A percentile compares a stretch with the other conserved stretches of the same genome.
Conservation (phyloP, 2,113 vertebrate genomes). For the Meriones unguiculatus region DNA sequence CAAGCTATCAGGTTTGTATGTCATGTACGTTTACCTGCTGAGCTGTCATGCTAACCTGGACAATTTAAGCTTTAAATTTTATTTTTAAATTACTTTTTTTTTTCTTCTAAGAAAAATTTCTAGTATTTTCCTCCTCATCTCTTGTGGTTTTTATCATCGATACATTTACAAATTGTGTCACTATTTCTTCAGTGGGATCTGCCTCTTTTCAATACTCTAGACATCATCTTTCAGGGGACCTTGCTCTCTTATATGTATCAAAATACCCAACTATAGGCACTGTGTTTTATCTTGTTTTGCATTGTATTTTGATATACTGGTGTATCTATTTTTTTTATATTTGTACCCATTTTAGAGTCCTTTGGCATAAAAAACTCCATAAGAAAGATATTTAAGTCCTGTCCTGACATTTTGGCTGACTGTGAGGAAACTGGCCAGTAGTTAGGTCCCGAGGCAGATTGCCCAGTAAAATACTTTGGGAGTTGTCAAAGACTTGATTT, state of each 20-base stretch:
- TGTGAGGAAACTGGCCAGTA: not conserved
- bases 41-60: not conserved
- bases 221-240: not conserved
- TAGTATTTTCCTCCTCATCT: not conserved
- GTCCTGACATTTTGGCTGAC: not conserved
- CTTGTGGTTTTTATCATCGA: not conserved
- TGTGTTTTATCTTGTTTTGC: not conserved
- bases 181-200: not conserved
- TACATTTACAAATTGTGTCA: not conserved
- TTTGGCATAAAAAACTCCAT: not conserved
- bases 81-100: conserved; percentile 20
- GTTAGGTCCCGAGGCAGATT: not conserved
- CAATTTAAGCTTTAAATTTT: not conserved
- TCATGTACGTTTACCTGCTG: no score
- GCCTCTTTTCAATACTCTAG: not conserved
- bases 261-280: not conserved
- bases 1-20: not conserved
- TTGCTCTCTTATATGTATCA: not conserved
- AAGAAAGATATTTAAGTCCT: not conserved
- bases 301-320: not conserved
- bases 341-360: not conserved
- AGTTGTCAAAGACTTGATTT: not conserved
- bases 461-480: not conserved
- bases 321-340: not conserved
- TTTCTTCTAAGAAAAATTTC: not conserved